A percentile compares a stretch with the other conserved stretches of the same genome.
Conservation (phyloP, 1,140 invertebrate genomes). For the Globodera ellingtonae region DNA sequence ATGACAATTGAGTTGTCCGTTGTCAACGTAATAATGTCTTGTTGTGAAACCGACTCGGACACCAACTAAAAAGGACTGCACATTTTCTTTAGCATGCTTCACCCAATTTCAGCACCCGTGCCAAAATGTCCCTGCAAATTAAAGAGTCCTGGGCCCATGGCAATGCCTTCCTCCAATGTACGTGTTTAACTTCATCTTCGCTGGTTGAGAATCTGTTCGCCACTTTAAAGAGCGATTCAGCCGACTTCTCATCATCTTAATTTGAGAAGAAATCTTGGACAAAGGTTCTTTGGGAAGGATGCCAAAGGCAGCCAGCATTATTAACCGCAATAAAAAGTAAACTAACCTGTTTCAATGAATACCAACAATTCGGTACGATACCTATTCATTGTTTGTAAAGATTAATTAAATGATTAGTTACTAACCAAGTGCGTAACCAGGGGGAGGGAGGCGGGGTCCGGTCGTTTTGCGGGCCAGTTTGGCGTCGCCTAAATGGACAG, state of each 20-base stretch:
- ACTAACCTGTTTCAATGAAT: constrained; percentile 12
- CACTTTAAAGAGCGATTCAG: constrained; percentile 23
- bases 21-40: constrained; percentile 37
- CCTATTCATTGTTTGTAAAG: no score
- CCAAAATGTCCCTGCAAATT: constrained; percentile 49
- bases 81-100: background rate
- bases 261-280: no score
- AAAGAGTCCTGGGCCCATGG: constrained; percentile 50
- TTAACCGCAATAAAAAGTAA: background rate
- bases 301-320: background rate
- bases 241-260: constrained; percentile 35
- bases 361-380: constrained; percentile 24
- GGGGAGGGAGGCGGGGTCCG: no score
- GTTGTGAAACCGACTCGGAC: constrained; percentile 31
- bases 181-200: constrained; percentile 29
- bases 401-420: no score
- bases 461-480: no score
- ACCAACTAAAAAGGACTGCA: constrained; percentile 19
- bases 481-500: no score
- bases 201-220: constrained; percentile 7
- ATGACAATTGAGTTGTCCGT: constrained; percentile 49
- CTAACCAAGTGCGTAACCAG: no score
- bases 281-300: no score
- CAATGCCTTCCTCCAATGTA: constrained; percentile 46
- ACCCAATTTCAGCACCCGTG: constrained; percentile 37